Percentiles rank a stretch among this genome's conserved stretches.
phyloP scores from a whole-genome alignment of 2,113 vertebrate genomes.

The Callaeas wilsoni region DNA sequence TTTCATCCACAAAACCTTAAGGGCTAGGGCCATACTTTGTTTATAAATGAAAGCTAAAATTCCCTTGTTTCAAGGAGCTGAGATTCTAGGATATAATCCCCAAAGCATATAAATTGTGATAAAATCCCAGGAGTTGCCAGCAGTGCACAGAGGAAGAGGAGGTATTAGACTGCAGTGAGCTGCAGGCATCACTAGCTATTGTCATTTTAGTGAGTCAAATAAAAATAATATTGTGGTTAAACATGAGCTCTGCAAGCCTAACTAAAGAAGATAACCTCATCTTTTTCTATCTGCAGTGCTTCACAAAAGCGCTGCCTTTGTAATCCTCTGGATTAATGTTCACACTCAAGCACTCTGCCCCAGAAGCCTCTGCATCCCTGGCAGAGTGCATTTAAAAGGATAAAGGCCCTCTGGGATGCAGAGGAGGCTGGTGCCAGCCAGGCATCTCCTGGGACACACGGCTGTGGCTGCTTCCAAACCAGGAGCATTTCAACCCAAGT shows the following conservation, averaged over 20 bases:
- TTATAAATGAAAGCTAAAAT: slow-evolving; percentile 40
- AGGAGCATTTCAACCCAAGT: background rate
- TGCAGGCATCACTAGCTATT: slow-evolving; percentile 11
- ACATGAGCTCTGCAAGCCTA: background rate
- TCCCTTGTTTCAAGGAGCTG: background rate
- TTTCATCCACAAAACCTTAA: slow-evolving; percentile 27
- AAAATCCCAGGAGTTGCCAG: slow-evolving; percentile 5
- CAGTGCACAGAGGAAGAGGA: background rate
- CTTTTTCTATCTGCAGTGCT: background rate
- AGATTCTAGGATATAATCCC: background rate
- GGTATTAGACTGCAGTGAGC: background rate
- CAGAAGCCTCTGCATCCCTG: background rate
- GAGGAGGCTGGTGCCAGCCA: background rate
- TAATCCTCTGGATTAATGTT: background rate
- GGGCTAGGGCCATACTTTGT: background rate
- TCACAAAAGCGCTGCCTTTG: background rate
- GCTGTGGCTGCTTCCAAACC: background rate
- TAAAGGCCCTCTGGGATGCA: background rate
- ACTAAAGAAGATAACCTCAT: background rate
- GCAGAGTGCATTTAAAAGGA: background rate
- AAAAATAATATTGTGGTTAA: slow-evolving; percentile 12
- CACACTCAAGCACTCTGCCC: background rate
- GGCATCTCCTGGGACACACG: background rate
- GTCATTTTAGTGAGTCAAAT: background rate
- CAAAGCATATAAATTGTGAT: background rate